These are phyloP conservation scores for Pelosia muscerda DNA, from an alignment of 2,888 invertebrate genomes.

Conservation along the genomic window DNA sequence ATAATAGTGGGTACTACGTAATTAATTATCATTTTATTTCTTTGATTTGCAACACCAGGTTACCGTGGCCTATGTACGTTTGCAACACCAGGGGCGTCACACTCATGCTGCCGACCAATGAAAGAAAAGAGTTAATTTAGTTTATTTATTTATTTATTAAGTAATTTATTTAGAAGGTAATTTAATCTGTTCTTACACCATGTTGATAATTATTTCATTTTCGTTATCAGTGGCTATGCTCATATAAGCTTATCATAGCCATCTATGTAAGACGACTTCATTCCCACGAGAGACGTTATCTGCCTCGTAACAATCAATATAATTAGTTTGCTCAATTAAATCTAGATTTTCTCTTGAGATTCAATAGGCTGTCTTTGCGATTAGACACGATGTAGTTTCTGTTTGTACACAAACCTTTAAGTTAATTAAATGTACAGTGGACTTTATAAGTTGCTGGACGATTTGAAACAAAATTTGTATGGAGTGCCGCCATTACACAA, in stretches of 20 bases:
- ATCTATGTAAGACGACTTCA: conserved; percentile 52
- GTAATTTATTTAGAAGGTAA: no score
- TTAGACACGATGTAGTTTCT: conserved; percentile 37
- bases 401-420: conserved; percentile 15
- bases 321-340: conserved; percentile 75
- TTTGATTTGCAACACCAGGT: no score
- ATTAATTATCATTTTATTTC: no score
- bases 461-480: no score
- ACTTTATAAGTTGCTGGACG: no score
- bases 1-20: no score
- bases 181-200: neutral
- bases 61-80: no score
- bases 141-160: no score
- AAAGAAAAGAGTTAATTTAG: no score
- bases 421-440: neutral
- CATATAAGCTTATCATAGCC: conserved; percentile 36
- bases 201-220: neutral
- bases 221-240: conserved; percentile 18
- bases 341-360: conserved; percentile 57
- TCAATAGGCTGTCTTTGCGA: conserved; percentile 43
- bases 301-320: conserved; percentile 62
- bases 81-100: no score
- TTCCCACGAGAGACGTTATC: conserved; percentile 65
- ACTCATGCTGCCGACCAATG: no score
- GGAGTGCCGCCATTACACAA: no score